Base-by-base conservation (phyloP, 2,888 invertebrate species). In the Drosophila neoperkinsi region DNA sequence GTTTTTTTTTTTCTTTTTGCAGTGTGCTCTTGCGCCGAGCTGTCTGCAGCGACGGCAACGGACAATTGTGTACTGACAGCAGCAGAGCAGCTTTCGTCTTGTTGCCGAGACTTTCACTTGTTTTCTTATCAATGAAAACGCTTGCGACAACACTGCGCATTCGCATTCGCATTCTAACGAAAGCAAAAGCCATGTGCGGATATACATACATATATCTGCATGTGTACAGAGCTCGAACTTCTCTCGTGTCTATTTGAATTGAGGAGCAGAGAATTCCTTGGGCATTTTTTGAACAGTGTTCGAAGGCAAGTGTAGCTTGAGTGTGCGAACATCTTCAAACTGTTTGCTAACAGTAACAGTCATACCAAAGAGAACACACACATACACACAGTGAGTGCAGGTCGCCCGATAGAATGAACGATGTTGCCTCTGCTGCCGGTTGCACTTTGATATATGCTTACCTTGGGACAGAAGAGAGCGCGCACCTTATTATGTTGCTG, bases 101-200 rank as follows among this genome's bases (percentile, higher is more conserved):
- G 56, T 58, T 57, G 53, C 49, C 69, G 61, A 67, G 61, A 65
- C 81, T 84, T 81, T 84, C 82, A 81, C 79, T 78, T 68, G 70
- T 49, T 36, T 87, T 82, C 85, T 85, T 85, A 85, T 85, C 85
- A 85, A 85, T 85, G 85, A 88, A 88, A 85, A 77, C 38, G 57
- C 65, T 66, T 62, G 46, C 59, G 69, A 60, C 46, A 46, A 65
- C 52, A 72, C 67, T 65, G 87, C 74, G 86, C 73, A 75, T 59
- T 75, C 78, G 69, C 79, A 33, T 36, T 74, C 76, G 62, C 69
- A 36, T 49, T 59, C 41, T 30, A 57, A 73, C 41, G 36, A 30
- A 56, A 50, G 38, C 59, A 66, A 49, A 57, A 50, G 52, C 28
- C 38, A 38, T 38, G 38, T 28, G 46, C 16, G 16, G 46, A 28